Evolutionary conservation across 2,888 invertebrate species (phyloP), one percentile per base, ranked within the genome.

Genomic region (Tetranychus piercei): DNA sequence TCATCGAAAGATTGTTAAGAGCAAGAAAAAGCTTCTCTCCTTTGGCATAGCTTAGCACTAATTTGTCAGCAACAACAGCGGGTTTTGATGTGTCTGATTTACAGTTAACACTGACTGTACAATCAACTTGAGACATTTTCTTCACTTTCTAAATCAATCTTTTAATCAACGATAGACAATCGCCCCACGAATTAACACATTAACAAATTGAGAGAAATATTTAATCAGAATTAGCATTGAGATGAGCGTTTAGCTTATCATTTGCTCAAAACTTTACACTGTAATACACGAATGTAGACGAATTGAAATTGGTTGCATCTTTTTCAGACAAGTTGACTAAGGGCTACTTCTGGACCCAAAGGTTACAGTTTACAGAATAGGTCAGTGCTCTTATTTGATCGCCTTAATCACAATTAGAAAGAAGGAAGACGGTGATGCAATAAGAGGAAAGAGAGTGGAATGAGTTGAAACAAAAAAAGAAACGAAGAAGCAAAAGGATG

Each of bases 41-140:
- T 69, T 69, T 69, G 20, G 69, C 69, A 69, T 69, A 69, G 20
- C 22, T 69, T 69, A 69, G 20, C 20, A 69, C 20, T 23, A 69
- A 23, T 69, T 69, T 69, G 34, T 69, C 69, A 4, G 69, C 22
- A 69, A 69, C 22, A 5, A 69, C 69, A 23, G 69, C 69, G 55
- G 55, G 2, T 55, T 55, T 55, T 9, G 55, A 6, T 55, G 55
- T 55, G 2, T 15, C 15, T 55, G 55, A 55, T 55, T 55, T 55
- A 55, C 55, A 55, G 34, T 34, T 34, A 34, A 34, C 34, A 34
- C 34, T 34, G 3, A 34, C 34, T 34, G 34, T 34, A 34, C 34
- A 34, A 55, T 55, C 55, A 55, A 15, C 55, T 55, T 9, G 55
- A 55, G 55, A 55, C 55, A 55, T 55, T 55, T 55, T 15, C 11